Conservation (phyloP, 92 coral and sea anemone genomes). For the Phenganax stokvisi region DNA sequence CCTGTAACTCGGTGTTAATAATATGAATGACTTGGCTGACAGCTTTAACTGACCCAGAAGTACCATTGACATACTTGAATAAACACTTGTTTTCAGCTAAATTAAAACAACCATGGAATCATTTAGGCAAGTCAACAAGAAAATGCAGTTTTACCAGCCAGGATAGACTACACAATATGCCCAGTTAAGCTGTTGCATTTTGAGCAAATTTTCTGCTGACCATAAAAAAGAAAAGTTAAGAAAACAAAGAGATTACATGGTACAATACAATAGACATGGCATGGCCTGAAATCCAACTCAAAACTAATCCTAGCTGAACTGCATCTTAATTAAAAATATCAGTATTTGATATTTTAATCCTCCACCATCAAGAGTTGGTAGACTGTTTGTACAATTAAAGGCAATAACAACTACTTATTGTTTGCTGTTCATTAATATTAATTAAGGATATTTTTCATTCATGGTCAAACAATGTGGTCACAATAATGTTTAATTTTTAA, state of each 20-base stretch:
- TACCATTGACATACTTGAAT: slow-evolving; percentile 83
- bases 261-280: no score
- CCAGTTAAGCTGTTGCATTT: no score
- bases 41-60: slow-evolving; percentile 77
- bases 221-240: no score
- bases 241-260: no score
- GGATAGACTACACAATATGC: no score
- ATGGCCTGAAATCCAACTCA: no score
- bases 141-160: no score
- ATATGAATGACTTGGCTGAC: slow-evolving; percentile 74
- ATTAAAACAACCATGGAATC: slow-evolving; percentile 11
- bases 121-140: no score
- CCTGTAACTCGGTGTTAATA: slow-evolving; percentile 87
- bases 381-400: not conserved
- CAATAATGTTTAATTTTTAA: not conserved
- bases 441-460: not conserved
- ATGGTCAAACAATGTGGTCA: slow-evolving; percentile 8
- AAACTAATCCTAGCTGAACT: no score
- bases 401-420: not conserved
- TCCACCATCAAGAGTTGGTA: not conserved
- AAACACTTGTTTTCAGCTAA: slow-evolving; percentile 91
- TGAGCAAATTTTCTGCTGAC: no score
- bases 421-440: not conserved
- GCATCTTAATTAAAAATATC: no score
- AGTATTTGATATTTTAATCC: no score